phyloP scores from a whole-genome alignment of 2,113 vertebrate genomes.

The Crotophaga sulcirostris region DNA sequence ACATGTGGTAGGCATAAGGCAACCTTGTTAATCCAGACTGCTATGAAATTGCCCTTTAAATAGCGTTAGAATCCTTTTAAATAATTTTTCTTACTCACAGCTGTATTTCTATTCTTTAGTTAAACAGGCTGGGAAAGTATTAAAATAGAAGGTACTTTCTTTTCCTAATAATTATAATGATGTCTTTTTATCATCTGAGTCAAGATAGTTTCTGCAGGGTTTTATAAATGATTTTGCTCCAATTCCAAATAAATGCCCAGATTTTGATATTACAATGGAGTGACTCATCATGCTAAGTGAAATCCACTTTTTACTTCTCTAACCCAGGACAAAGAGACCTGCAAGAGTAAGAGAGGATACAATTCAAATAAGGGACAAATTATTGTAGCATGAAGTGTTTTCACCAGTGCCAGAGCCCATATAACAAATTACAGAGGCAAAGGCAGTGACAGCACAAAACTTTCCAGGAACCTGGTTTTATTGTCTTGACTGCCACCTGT shows the following conservation, averaged over 20 bases:
- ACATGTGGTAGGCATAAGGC: not conserved
- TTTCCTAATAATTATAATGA: not conserved
- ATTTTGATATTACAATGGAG: not conserved
- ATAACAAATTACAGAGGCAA: not conserved
- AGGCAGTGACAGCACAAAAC: not conserved
- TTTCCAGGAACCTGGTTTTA: not conserved
- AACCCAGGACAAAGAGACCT: not conserved
- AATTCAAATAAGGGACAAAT: not conserved
- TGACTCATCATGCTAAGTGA: not conserved
- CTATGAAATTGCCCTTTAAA: not conserved
- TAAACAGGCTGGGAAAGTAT: not conserved
- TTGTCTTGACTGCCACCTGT: not conserved
- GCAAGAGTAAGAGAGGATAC: not conserved
- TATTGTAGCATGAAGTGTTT: not conserved
- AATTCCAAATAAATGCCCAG: not conserved
- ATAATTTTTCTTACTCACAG: not conserved
- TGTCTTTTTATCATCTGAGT: not conserved
- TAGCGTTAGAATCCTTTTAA: not conserved
- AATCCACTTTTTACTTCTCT: not conserved
- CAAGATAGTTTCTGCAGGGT: not conserved
- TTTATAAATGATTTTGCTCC: not conserved
- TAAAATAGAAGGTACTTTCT: not conserved
- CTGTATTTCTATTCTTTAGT: constrained; percentile 5
- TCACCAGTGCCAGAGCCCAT: not conserved
- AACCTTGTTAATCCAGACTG: not conserved